Evolutionary conservation across 2,797 vertebrate species (phyloP), one percentile per base, ranked within the genome.

Genomic region (Alectoris magna): DNA sequence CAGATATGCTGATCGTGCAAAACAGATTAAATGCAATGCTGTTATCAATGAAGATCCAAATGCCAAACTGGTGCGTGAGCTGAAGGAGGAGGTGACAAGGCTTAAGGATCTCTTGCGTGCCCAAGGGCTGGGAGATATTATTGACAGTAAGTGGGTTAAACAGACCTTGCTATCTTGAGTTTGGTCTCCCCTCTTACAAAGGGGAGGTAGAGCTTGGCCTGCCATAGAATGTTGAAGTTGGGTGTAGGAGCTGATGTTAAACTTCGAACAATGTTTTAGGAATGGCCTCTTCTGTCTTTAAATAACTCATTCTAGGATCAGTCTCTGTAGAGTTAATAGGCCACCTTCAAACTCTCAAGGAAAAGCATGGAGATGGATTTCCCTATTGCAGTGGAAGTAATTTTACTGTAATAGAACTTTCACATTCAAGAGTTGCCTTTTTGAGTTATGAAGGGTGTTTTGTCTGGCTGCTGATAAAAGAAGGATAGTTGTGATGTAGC

Each of bases 11-110:
- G 99, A 99, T 95, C 98, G 99, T 64, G 99, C 99, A 64, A 99
- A 99, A 94, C 99, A 99, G 95, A 99, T 99, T 93, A 99, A 99
- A 92, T 99, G 99, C 97, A 99, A 99, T 73, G 99, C 99, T 41
- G 98, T 99, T 94, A 99, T 99, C 97, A 99, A 99, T 44, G 99
- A 99, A 62, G 99, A 99, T 97, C 99, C 99, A 94, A 99, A 99
- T 44, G 98, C 98, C 96, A 99, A 99, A 94, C 96, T 99, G 97
- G 99, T 99, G 97, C 98, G 99, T 41, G 99, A 99, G 53, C 97
- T 99, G 87, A 99, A 99, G 97, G 99, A 99, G 84, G 99, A 99
- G 97, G 99, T 99, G 68, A 97, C 98, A 0, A 98, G 99, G 44
- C 98, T 99, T 63, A 99, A 99, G 97, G 99, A 99, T 5, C 98